Percentiles rank a stretch among this genome's conserved stretches.
Conservation (phyloP, 2,797 vertebrate species). For the Onychomys arenicola region DNA sequence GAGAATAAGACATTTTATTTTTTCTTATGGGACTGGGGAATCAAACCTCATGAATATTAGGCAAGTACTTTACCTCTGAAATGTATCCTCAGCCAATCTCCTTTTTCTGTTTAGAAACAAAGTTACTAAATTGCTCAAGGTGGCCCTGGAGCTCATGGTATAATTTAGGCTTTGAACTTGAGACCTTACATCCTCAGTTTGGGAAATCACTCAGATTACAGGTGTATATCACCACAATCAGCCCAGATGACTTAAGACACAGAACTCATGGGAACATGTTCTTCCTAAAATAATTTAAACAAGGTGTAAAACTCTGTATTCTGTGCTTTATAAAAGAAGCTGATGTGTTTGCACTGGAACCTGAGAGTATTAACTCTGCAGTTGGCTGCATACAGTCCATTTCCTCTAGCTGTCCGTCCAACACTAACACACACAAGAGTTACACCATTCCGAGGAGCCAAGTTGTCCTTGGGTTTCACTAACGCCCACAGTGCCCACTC, state of each 20-base stretch:
- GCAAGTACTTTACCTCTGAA: not conserved
- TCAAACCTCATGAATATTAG: not conserved
- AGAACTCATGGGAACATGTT: not conserved
- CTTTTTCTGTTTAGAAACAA: not conserved
- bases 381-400: not conserved
- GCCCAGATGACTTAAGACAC: not conserved
- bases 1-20: not conserved
- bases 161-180: not conserved
- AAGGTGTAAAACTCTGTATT: constrained; percentile 11
- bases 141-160: not conserved
- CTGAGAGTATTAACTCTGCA: not conserved
- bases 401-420: not conserved
- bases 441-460: not conserved
- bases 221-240: not conserved
- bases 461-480: not conserved
- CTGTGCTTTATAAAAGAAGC: constrained; percentile 28
- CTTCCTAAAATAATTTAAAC: constrained; percentile 15
- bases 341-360: not conserved
- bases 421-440: not conserved
- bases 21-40: not conserved
- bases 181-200: too few relatives aligned
- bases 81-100: not conserved
- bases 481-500: not conserved
- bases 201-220: not conserved
- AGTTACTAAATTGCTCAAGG: not conserved